Base-by-base conservation (phyloP, 2,797 vertebrate species). In the Mico argentatus region DNA sequence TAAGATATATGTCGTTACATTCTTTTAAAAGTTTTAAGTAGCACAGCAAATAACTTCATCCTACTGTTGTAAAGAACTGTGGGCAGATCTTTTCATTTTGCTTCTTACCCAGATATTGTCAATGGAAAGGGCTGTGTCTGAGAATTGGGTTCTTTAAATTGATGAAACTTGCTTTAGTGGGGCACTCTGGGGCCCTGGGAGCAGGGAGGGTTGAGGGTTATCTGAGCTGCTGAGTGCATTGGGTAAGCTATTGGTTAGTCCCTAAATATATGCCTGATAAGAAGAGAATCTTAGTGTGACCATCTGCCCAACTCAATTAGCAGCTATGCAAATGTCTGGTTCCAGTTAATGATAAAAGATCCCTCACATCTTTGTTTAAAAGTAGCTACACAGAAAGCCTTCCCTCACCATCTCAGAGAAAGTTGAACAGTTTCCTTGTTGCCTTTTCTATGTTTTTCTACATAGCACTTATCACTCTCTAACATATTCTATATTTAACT, bases 1-100 rank as follows among this genome's bases (percentile, higher is more conserved):
- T 52, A 44, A 44, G 26, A 83, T 72, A 10, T 70, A 70, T 70
- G n/a, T 70, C 2, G 4, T 70, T 70, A 36, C 5, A 13, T 73
- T 59, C 30, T 76, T 67, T 52, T 30, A 24, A 76, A 86, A 33
- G 24, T 89, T 89, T 90, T 76, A 83, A 75, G 46, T 92, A 73
- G 30, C 36, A 83, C 39, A 72, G 22, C 61, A n/a, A 88, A 83
- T 44, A 72, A 6, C 57, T 93, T 80, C 86, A 39, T 82, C 41
- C 61, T 73, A 33, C 26, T 77, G 14, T 93, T 81, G 55, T 94
- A 11, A 90, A 33, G 75, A 67, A 41, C 55, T 83, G 26, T 70
- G 24, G 55, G 26, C 0, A 79, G 7, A 27, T 67, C 24, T 88
- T 61, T 88, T 30, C 44, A 61, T 55, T 81, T 89, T 79, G 24